Evolutionary conservation across 2,888 invertebrate genomes (phyloP), one percentile per base, ranked within the genome.

Genomic region (Criorhina ranunculi): DNA sequence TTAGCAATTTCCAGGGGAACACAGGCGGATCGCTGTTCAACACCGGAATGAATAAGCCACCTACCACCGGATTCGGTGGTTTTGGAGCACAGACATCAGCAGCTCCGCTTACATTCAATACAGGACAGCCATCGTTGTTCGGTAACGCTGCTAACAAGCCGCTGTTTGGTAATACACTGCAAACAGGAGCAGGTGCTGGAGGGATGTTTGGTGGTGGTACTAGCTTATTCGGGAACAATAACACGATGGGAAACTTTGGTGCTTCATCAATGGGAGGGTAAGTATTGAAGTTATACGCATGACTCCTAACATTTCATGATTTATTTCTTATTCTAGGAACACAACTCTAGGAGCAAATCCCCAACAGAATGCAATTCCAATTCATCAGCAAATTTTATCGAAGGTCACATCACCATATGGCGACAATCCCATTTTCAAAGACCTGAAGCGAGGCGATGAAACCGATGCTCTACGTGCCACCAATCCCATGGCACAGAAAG

Each of bases 321-420:
- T 12, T 46, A 11, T 55, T 46, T 24, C 24, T 9, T 40, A 4
- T 31, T 83, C 37, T 12, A 87, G 86, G 11, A 88, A 87, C 40
- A 80, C 76, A 11, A 53, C 89, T 0, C 46, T 91, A 1, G 89
- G 89, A 11, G 87, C 88, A 6, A 72, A 89, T 29, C 90, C 90
- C 64, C 86, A 88, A 49, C 91, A 91, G 64, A 91, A 91, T 11
- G 88, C 89, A 46, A 90, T 92, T 40, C 92, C 93, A 1, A 93
- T 95, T 0, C 95, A 95, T 91, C 96, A 96, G 86, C 95, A 96
- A 89, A 95, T 96, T 24, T 91, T 96, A 70, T 94, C 96, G 0
- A 92, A 97, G 44, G 95, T 96, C 0, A 95, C 96, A 0, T 94
- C 96, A 0, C 98, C 98, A 0, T 98, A 97, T 89, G 98, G 98